Conservation (phyloP, 1,140 invertebrate genomes). For the Leptoteleia sp. region DNA sequence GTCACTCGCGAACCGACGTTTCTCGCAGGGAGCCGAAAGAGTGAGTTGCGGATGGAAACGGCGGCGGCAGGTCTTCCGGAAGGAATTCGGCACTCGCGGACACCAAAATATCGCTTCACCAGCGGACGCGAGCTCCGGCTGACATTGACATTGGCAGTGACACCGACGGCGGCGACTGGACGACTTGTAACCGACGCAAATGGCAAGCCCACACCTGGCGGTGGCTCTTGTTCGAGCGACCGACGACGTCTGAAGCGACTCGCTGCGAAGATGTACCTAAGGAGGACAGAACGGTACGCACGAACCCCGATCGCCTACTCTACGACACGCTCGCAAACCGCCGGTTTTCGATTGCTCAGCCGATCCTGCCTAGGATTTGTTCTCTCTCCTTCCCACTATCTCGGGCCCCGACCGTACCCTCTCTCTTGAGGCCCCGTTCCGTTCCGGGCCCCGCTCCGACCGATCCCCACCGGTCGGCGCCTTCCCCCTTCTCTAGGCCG, state of each 20-base stretch:
- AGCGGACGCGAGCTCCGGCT: conserved; percentile 38
- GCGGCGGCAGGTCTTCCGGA: no score
- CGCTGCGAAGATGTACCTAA: conserved; percentile 75
- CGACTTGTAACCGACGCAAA: conserved; percentile 51
- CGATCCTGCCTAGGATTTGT: conserved; percentile 65
- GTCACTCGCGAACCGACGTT: conserved; percentile 24
- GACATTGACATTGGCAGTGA: conserved; percentile 52
- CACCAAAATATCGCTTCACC: conserved; percentile 40
- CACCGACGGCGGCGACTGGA: conserved; percentile 26
- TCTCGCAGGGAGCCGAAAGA: neutral
- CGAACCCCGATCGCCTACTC: conserved; percentile 77
- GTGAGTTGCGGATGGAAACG: no score
- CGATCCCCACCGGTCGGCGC: conserved; percentile 35
- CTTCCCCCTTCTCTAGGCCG: conserved; percentile 52
- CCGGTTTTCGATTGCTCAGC: conserved; percentile 72
- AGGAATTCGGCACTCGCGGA: conserved; percentile 57
- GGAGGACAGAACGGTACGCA: conserved; percentile 82
- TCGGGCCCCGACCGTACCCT: conserved; percentile 57
- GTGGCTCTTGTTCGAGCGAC: conserved; percentile 79
- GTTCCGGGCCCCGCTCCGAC: conserved; percentile 50
- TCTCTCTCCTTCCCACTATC: conserved; percentile 61
- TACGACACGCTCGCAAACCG: conserved; percentile 79
- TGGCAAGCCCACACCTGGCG: conserved; percentile 71
- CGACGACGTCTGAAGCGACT: conserved; percentile 77
- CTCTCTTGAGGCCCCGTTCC: conserved; percentile 59